Conservation (phyloP, 1,140 invertebrate genomes). For the Ephestia elutella region DNA sequence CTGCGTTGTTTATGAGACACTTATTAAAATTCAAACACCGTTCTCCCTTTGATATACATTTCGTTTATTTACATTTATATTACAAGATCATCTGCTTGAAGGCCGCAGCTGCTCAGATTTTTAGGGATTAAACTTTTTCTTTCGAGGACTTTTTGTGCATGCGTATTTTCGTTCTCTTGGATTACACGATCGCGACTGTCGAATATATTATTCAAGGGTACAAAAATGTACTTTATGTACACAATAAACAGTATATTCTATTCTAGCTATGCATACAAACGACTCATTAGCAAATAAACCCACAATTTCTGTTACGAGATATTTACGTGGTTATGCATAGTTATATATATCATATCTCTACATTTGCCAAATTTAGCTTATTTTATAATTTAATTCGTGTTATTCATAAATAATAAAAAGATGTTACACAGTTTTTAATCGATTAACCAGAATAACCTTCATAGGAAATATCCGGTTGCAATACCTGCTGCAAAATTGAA, state of each 20-base stretch:
- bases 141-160: neutral
- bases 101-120: neutral
- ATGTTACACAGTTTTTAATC: neutral
- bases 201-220: too few relatives aligned
- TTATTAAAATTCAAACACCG: neutral
- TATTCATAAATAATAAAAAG: neutral
- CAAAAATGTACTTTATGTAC: too few relatives aligned
- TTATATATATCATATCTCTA: too few relatives aligned
- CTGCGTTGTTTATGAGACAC: neutral
- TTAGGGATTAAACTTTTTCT: neutral
- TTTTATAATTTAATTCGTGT: too few relatives aligned
- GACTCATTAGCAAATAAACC: too few relatives aligned
- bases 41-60: neutral
- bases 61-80: conserved; percentile 2
- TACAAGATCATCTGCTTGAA: neutral
- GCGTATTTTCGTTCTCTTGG: neutral
- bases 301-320: too few relatives aligned
- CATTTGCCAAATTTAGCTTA: too few relatives aligned
- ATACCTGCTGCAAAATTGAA: neutral
- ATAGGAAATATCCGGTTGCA: neutral
- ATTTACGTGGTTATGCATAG: too few relatives aligned
- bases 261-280: too few relatives aligned
- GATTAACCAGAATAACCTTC: neutral
- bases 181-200: neutral
- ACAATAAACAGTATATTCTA: too few relatives aligned